Percentiles rank a stretch among this genome's conserved stretches.
These are phyloP conservation scores for Danaus chrysippus DNA, from an alignment of 2,888 invertebrate genomes.

Conservation along the genomic window DNA sequence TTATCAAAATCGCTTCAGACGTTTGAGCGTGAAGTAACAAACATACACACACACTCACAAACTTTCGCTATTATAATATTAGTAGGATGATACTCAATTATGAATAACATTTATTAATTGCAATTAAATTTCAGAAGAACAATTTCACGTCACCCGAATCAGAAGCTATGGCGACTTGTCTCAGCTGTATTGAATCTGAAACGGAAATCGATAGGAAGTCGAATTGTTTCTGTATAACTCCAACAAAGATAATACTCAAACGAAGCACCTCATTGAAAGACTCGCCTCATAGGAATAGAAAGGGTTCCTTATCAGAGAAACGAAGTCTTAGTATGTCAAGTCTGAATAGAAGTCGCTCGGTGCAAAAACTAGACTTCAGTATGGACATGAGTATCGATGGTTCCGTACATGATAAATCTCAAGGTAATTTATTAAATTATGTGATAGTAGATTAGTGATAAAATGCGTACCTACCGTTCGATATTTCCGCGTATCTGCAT, in stretches of 20 bases:
- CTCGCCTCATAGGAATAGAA: conserved; percentile 54
- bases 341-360: conserved; percentile 67
- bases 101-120: neutral
- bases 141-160: conserved; percentile 67
- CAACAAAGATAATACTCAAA: conserved; percentile 51
- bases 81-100: no score
- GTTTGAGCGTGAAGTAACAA: no score
- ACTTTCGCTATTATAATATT: no score
- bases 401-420: conserved; percentile 55
- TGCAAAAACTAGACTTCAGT: conserved; percentile 74
- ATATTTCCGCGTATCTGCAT: no score
- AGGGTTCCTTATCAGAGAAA: conserved; percentile 55
- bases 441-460: no score
- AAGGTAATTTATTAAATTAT: no score
- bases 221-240: conserved; percentile 58
- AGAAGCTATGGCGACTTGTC: conserved; percentile 64
- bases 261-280: conserved; percentile 65
- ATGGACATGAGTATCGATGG: conserved; percentile 77
- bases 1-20: no score
- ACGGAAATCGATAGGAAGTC: conserved; percentile 46
- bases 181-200: conserved; percentile 54
- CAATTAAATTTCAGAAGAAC: conserved; percentile 55
- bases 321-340: conserved; percentile 68
- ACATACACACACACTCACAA: no score
- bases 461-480: no score